Base-by-base conservation (phyloP, 2,797 vertebrate species). In the Melopsittacus undulatus region DNA sequence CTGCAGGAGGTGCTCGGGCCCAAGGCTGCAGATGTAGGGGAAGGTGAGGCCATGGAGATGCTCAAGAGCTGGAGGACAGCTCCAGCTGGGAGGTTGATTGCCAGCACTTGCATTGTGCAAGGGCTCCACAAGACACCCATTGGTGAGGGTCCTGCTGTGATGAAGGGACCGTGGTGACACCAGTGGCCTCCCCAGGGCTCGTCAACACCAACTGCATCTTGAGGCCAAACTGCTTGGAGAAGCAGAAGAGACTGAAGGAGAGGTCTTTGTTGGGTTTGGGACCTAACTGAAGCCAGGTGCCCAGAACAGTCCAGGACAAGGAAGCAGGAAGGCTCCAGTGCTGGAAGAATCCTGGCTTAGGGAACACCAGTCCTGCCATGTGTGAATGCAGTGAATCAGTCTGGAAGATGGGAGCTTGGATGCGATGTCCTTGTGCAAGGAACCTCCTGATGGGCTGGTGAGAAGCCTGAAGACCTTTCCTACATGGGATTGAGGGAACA, bases 131-230 rank as follows among this genome's bases (percentile, higher is more conserved):
- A 22, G 68, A 38, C 57, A 45, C 13, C 20, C 26, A 5, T 18
- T 66, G 56, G 36, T 40, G 75, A 63, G 20, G 26, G 21, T 5
- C 24, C 23, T 52, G 19, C 34, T 73, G 48, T 7, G 29, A 24
- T 2, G 8, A 54, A 57, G 46, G 57, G 56, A 40, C 18, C 2
- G 0, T 62, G 63, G 52, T 0, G 2, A 34, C 0, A 1, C 30
- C 48, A 8, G 5, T 0, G 1, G 43, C 69, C n/a, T 29, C 79
- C 8, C 29, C 23, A 4, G 59, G 51, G 11, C 14, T 82, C 92
- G 42, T 24, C 46, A 42, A 0, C 10, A 5, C 45, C 76, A 38
- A 0, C 62, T 14, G 26, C 1, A 0, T 38, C 18, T 52, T 57
- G 57, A 19, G 83, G 67, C 42, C 21, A 0, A 19, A 49, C n/a